A percentile compares a stretch with the other conserved stretches of the same genome.
Evolutionary conservation across 2,888 invertebrate genomes (phyloP).

Genomic region (Iselma pallidipennis): DNA sequence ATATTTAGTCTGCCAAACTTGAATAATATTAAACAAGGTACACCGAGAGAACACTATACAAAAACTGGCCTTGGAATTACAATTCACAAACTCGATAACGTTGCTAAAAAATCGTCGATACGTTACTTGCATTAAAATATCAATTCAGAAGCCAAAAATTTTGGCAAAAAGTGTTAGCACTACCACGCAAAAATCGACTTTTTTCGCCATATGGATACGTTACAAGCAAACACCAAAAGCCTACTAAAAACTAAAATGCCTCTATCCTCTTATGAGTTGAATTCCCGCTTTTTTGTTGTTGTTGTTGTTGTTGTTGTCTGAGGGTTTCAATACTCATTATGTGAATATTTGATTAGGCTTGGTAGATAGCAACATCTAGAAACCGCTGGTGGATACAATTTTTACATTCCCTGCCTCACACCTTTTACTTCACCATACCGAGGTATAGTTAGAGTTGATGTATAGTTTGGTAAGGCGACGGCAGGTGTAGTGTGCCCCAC

Average conservation of each 20-base stretch:
- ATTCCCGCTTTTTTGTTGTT: background rate
- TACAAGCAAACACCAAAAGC: background rate
- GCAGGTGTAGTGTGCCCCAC: constrained; percentile 25
- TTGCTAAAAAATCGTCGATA: background rate
- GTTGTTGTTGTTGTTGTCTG: background rate
- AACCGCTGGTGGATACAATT: constrained; percentile 18
- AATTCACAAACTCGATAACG: constrained; percentile 3
- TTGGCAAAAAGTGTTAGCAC: background rate
- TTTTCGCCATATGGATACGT: too few species aligned
- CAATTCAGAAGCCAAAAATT: background rate
- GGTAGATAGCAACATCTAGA: constrained; percentile 19
- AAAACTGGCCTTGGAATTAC: constrained; percentile 10
- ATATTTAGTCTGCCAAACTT: constrained; percentile 4
- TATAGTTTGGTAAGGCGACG: constrained; percentile 19
- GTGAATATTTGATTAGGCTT: background rate
- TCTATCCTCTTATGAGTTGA: background rate
- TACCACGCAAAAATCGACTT: too few species aligned
- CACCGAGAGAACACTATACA: constrained; percentile 1
- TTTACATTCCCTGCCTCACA: constrained; percentile 23
- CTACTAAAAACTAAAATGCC: background rate
- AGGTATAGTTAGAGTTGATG: background rate
- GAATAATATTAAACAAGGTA: background rate
- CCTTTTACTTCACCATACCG: constrained; percentile 10
- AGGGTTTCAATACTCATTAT: background rate
- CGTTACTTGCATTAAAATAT: background rate